Evolutionary conservation across 2,113 vertebrate genomes (phyloP).

Genomic region (Cariama cristata): DNA sequence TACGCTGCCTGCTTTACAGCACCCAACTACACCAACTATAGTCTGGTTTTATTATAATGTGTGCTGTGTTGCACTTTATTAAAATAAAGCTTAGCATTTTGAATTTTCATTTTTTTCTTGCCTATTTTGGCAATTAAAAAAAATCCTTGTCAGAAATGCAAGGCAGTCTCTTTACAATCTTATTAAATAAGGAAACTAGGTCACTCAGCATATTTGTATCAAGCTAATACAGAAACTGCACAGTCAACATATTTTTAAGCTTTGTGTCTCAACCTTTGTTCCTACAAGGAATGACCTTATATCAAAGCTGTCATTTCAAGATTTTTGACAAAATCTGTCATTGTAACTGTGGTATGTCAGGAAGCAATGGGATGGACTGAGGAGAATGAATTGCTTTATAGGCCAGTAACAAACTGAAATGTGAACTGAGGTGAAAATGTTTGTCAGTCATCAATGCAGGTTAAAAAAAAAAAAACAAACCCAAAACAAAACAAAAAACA

Average conservation of each 20-base stretch:
- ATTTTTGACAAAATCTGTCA: neutral
- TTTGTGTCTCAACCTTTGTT: neutral
- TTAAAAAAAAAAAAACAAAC: neutral
- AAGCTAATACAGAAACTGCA: neutral
- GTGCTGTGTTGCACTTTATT: neutral
- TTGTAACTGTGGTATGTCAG: neutral
- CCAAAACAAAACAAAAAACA: no score
- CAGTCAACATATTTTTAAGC: neutral
- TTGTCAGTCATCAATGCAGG: neutral
- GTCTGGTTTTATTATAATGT: neutral
- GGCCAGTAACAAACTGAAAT: neutral
- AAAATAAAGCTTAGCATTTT: neutral
- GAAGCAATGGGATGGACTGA: neutral
- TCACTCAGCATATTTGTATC: neutral
- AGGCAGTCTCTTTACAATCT: neutral
- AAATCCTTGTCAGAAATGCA: neutral
- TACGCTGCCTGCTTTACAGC: neutral
- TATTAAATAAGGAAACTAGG: neutral
- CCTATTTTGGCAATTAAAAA: neutral
- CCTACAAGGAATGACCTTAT: neutral
- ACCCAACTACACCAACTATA: fast-evolving
- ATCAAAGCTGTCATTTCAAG: neutral
- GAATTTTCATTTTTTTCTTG: neutral
- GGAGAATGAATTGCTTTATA: neutral
- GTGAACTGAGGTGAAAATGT: neutral